These are phyloP conservation scores for Homarus gammarus DNA, from an alignment of 2,888 invertebrate genomes.

Conservation along the genomic window DNA sequence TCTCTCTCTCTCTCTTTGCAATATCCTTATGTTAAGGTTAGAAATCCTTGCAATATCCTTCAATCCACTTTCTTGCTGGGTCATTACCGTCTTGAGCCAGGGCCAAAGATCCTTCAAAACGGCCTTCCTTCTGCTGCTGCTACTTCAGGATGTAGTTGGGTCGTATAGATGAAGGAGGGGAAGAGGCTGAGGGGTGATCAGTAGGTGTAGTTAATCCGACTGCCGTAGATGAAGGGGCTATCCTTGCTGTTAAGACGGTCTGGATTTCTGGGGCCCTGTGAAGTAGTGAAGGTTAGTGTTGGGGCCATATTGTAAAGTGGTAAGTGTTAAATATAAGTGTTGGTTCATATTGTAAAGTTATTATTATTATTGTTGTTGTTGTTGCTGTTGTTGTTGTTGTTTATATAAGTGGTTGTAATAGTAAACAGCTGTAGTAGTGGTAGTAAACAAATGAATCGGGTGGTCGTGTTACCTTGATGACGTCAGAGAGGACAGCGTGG, in stretches of 20 bases:
- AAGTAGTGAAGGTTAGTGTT: neutral
- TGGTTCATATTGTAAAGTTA: neutral
- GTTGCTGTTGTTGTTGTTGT: too few relatives aligned
- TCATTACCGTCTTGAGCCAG: too few relatives aligned
- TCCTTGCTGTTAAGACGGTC: constrained; percentile 27
- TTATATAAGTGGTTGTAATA: neutral
- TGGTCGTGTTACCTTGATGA: constrained; percentile 56
- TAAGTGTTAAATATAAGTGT: neutral
- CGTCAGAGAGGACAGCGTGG: constrained; percentile 57
- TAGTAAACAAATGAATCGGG: neutral
- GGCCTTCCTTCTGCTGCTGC: neutral
- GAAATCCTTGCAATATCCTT: too few relatives aligned
- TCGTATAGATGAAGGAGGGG: too few relatives aligned
- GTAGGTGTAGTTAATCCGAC: neutral
- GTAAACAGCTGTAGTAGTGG: neutral
- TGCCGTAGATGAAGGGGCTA: constrained; percentile 36
- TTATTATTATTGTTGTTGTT: neutral
- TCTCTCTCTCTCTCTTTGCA: too few relatives aligned
- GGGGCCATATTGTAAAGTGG: neutral
- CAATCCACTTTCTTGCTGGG: too few relatives aligned
- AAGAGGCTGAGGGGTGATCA: neutral
- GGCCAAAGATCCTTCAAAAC: too few relatives aligned
- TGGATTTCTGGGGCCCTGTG: constrained; percentile 27
- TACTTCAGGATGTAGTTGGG: neutral
- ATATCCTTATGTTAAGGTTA: too few relatives aligned